These are phyloP conservation scores for Sweltsa coloradensis DNA, from an alignment of 1,140 invertebrate species.

Conservation along the genomic window DNA sequence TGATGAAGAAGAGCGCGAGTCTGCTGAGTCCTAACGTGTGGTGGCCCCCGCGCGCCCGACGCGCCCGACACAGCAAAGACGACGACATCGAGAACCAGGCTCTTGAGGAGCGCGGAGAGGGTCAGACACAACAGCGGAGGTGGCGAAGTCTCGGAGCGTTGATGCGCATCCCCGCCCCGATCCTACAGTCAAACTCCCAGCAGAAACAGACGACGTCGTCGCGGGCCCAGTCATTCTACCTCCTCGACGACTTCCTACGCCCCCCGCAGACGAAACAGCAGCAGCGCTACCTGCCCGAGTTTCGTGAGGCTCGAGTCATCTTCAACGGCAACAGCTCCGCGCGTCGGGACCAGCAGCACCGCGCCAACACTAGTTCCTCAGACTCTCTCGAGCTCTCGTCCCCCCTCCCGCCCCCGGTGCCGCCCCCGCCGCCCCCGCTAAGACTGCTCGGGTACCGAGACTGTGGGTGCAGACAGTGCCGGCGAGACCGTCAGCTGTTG, in stretches of 20 bases:
- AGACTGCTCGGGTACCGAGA: slow-evolving; percentile 7
- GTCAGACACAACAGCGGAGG: slow-evolving; percentile 18
- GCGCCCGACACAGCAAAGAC: slow-evolving; percentile 7
- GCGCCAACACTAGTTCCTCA: slow-evolving; percentile 16
- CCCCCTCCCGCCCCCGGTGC: slow-evolving; percentile 26
- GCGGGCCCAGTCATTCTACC: slow-evolving; percentile 36
- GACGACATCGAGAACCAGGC: slow-evolving; percentile 17
- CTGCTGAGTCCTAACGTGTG: slow-evolving; percentile 32
- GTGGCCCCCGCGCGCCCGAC: slow-evolving; percentile 16
- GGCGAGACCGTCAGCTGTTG: slow-evolving; percentile 22
- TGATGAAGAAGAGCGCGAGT: slow-evolving; percentile 32
- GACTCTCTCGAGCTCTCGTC: slow-evolving; percentile 20
- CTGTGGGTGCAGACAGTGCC: slow-evolving; percentile 25
- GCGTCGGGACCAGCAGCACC: slow-evolving; percentile 15
- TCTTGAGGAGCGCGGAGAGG: slow-evolving; percentile 21
- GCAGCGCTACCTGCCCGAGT: slow-evolving; percentile 19
- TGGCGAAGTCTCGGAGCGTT: slow-evolving; percentile 37
- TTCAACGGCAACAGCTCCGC: slow-evolving; percentile 15
- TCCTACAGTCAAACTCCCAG: slow-evolving; percentile 26
- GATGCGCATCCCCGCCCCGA: slow-evolving; percentile 26
- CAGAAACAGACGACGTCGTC: slow-evolving; percentile 26
- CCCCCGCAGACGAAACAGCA: slow-evolving; percentile 18
- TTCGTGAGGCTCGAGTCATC: slow-evolving; percentile 10
- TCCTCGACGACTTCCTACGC: slow-evolving; percentile 37
- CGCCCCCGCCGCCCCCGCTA: slow-evolving; percentile 32